Evolutionary conservation across 2,113 vertebrate species (phyloP).

Genomic region (Hydropotes inermis): DNA sequence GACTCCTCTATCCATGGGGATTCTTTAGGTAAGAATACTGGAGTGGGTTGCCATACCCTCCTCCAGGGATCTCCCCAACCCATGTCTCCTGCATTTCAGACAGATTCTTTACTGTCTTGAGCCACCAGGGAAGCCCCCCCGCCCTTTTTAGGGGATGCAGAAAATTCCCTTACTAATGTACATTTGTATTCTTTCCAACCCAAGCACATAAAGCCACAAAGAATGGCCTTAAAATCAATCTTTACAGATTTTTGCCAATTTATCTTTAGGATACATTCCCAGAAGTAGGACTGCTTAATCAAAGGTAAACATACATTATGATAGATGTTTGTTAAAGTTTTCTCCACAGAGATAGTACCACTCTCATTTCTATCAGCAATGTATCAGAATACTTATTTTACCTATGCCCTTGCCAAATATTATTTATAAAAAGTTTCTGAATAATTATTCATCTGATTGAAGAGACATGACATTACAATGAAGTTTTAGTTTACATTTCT

Average conservation of each 20-base stretch:
- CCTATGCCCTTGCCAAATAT: not conserved
- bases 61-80: not conserved
- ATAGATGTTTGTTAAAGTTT: not conserved
- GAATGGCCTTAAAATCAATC: not conserved
- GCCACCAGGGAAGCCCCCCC: not conserved
- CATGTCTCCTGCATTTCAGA: not conserved
- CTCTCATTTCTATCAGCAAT: not conserved
- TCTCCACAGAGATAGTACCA: not conserved
- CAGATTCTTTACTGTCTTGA: not conserved
- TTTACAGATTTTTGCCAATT: not conserved
- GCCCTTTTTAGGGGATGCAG: not conserved
- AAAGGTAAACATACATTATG: slow-evolving; percentile 13
- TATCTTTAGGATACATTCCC: not conserved
- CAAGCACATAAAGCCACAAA: not conserved
- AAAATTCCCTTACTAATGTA: not conserved
- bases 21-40: not conserved
- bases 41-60: not conserved
- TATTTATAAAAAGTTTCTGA: not conserved
- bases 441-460: not conserved
- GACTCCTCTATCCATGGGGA: not conserved
- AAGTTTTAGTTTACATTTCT: not conserved
- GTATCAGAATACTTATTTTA: not conserved
- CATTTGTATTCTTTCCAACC: not conserved
- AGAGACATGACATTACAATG: not conserved
- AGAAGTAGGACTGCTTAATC: not conserved